Conservation (phyloP, 1,140 invertebrate genomes). For the Calosoma granatense region DNA sequence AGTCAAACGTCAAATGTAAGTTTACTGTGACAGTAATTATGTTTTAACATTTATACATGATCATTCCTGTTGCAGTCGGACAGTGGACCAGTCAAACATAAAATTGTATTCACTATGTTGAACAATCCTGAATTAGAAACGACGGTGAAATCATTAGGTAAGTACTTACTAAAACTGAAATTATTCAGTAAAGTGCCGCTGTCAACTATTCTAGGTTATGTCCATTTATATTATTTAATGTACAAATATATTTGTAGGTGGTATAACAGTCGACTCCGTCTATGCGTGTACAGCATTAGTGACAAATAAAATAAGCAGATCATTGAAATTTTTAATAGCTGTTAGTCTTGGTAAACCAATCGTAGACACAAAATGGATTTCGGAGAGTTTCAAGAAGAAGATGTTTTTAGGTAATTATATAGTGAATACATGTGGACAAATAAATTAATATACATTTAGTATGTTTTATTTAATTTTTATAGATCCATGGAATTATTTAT, state of each 20-base stretch:
- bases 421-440: not conserved
- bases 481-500: slow-evolving; percentile 42
- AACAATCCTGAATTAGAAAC: slow-evolving; percentile 26
- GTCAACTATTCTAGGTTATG: too few species aligned
- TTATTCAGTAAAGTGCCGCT: too few species aligned
- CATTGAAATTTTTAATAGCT: slow-evolving; percentile 40
- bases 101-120: slow-evolving; percentile 32
- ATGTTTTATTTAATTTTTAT: slow-evolving; percentile 17
- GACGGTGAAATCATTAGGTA: slow-evolving; percentile 25
- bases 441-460: not conserved
- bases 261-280: slow-evolving; percentile 29
- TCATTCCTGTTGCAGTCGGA: too few species aligned
- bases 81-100: slow-evolving; percentile 24
- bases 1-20: not conserved
- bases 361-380: slow-evolving; percentile 38
- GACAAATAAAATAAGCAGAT: slow-evolving; percentile 37
- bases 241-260: too few species aligned
- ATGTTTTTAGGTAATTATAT: slow-evolving; percentile 32
- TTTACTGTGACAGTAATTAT: not conserved
- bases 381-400: slow-evolving; percentile 34
- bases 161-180: not conserved
- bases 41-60: not conserved
- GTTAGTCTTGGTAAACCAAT: slow-evolving; percentile 39
- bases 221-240: not conserved
- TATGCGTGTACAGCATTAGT: slow-evolving; percentile 36